Conservation (phyloP, 1,140 invertebrate species). For the Hyphantria cunea region DNA sequence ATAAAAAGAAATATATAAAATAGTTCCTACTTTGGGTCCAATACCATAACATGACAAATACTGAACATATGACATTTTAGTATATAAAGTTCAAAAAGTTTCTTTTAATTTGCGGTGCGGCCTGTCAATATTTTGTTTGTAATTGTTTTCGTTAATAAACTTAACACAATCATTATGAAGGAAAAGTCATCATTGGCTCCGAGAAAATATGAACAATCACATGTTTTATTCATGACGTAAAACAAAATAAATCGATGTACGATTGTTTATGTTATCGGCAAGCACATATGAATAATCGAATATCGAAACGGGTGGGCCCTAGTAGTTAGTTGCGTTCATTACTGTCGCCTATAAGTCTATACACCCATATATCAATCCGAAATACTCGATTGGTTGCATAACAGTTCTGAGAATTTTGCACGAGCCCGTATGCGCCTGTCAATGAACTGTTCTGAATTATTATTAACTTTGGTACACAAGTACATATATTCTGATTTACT, state of each 20-base stretch:
- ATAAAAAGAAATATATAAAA: too few species aligned
- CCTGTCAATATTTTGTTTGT: not conserved
- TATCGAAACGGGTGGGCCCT: conserved; percentile 12
- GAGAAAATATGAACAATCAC: too few species aligned
- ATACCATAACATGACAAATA: conserved; percentile 11
- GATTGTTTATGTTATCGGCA: conserved; percentile 16
- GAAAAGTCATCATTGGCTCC: too few species aligned
- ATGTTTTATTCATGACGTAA: conserved; percentile 36
- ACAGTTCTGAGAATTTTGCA: conserved; percentile 17
- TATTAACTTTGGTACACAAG: conserved; percentile 55
- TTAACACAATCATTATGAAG: conserved; percentile 7
- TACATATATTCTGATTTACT: conserved; percentile 22
- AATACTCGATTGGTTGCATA: conserved; percentile 22
- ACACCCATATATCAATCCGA: conserved; percentile 19
- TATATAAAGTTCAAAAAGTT: not conserved
- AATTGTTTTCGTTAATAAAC: conserved; percentile 16
- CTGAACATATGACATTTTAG: conserved; percentile 1
- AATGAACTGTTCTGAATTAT: conserved; percentile 45
- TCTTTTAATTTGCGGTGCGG: too few species aligned
- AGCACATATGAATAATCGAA: too few species aligned
- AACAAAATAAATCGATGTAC: conserved; percentile 9
- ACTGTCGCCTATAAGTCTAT: conserved; percentile 18
- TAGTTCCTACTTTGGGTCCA: too few species aligned
- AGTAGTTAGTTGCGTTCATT: conserved; percentile 6
- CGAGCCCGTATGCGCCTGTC: conserved; percentile 23